Evolutionary conservation across 2,888 invertebrate genomes (phyloP), one percentile per base, ranked within the genome.

Genomic region (Phanerotoma sp.): DNA sequence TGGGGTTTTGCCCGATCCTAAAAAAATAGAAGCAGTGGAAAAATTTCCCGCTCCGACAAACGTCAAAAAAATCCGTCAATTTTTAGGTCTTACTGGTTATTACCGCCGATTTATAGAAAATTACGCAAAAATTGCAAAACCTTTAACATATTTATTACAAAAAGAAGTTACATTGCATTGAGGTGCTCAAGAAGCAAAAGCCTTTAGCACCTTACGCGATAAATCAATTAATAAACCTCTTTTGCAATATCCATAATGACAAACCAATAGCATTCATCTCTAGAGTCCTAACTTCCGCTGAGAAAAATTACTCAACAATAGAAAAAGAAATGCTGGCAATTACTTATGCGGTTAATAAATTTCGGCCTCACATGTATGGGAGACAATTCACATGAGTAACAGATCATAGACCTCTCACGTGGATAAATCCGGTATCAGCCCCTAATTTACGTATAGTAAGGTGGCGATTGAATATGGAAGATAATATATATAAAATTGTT

Each of bases 281-380:
- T 50, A 37, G 51, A 20, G 48, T 51, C 18, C 10, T 57, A n/a
- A 42, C 22, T n/a, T 30, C 53, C n/a, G 52, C 54, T 10, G 57
- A 60, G 21, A 45, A 22, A 9, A 60, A 60, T 25, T 60, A 60
- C 16, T 50, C 54, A 2, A 53, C 53, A 1, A 53, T 50, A 1
- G 57, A 57, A 37, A 41, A 52, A 9, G 57, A 60, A 21, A 16
- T 60, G 41, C 33, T 59, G 9, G 56, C 56, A 4, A 51, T 59
- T 4, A 35, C 56, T 5, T 54, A 54, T 21, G 41, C 49, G 9
- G 38, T 58, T 9, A 33, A n/a, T 9, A 55, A 58, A 33, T 49
- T 20, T 13, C 48, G 49, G 30, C 30, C 30, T 3, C n/a, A 30
- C n/a, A n/a, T n/a, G n/a, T n/a, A n/a, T n/a, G n/a, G n/a, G n/a